These are phyloP conservation scores for Centropristis striata DNA, from an alignment of 2,113 vertebrate species.

Conservation along the genomic window DNA sequence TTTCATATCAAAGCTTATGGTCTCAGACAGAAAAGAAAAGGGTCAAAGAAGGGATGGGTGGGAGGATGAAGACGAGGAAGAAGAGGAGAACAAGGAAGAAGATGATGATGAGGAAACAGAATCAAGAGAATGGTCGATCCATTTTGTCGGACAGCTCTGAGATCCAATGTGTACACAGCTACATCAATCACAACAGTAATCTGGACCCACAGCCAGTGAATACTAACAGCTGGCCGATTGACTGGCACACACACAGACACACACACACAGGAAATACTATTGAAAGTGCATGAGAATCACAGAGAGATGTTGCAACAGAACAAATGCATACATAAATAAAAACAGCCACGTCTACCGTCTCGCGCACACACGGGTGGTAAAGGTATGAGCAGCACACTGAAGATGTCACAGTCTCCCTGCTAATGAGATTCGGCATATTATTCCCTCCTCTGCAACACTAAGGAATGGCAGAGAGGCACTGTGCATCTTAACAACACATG, in stretches of 20 bases:
- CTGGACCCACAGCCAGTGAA: slow-evolving; percentile 35
- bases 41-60: not conserved
- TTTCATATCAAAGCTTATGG: not conserved
- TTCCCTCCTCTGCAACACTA: slow-evolving; percentile 43
- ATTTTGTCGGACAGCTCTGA: slow-evolving; percentile 39
- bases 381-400: slow-evolving; percentile 42
- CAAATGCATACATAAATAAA: slow-evolving; percentile 20
- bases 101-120: slow-evolving; percentile 34
- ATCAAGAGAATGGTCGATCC: slow-evolving; percentile 3
- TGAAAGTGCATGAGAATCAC: not conserved
- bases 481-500: slow-evolving; percentile 57
- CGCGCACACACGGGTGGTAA: not conserved
- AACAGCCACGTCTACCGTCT: slow-evolving; percentile 5
- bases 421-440: slow-evolving; percentile 57
- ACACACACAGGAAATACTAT: not conserved
- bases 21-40: not conserved
- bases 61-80: slow-evolving; percentile 8
- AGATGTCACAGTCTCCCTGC: slow-evolving; percentile 44
- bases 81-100: slow-evolving; percentile 11
- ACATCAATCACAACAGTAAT: slow-evolving; percentile 61
- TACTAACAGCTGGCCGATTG: slow-evolving; percentile 29
- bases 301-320: not conserved
- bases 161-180: slow-evolving; percentile 26
- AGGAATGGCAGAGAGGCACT: slow-evolving; percentile 7
- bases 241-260: not conserved